A percentile compares a stretch with the other conserved stretches of the same genome.
Conservation (phyloP, 2,113 vertebrate species). For the Istiophorus platypterus region DNA sequence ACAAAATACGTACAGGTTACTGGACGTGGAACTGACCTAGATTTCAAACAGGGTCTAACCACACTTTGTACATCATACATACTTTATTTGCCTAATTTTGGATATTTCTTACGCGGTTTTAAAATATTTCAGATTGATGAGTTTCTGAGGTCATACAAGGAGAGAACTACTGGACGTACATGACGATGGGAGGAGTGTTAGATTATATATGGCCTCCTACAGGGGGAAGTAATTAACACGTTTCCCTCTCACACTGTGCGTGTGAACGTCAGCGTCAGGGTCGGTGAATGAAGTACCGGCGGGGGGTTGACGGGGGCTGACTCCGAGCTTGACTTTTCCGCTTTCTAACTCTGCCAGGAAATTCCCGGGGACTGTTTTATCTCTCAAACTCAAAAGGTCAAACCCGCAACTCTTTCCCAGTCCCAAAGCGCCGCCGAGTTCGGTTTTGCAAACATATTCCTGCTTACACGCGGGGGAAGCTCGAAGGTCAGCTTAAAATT, state of each 20-base stretch:
- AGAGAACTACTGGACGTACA: neutral
- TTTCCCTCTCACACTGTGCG: conserved; percentile 22
- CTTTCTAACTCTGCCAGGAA: conserved; percentile 48
- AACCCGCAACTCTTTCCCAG: conserved; percentile 40
- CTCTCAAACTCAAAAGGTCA: conserved; percentile 52
- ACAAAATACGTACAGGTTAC: too few species aligned
- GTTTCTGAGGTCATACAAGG: neutral
- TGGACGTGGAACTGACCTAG: too few species aligned
- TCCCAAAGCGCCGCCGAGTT: neutral
- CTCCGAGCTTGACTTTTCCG: conserved; percentile 34
- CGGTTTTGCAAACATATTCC: neutral
- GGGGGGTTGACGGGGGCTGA: neutral
- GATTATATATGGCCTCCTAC: conserved; percentile 19
- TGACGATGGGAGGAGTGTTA: neutral
- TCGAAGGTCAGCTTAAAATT: conserved; percentile 11
- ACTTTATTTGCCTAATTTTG: neutral
- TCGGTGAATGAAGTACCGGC: conserved; percentile 25
- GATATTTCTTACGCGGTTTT: neutral
- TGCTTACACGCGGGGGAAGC: neutral
- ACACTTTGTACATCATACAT: neutral
- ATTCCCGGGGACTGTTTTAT: conserved; percentile 52
- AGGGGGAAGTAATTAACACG: conserved; percentile 58
- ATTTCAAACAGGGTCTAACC: too few species aligned
- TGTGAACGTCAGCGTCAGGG: conserved; percentile 18
- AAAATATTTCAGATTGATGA: neutral